A percentile compares a stretch with the other conserved stretches of the same genome.
Evolutionary conservation across 30 jellyfish, hydroid and myxozoan species (phyloP).

Genomic region (Pelagia noctiluca): DNA sequence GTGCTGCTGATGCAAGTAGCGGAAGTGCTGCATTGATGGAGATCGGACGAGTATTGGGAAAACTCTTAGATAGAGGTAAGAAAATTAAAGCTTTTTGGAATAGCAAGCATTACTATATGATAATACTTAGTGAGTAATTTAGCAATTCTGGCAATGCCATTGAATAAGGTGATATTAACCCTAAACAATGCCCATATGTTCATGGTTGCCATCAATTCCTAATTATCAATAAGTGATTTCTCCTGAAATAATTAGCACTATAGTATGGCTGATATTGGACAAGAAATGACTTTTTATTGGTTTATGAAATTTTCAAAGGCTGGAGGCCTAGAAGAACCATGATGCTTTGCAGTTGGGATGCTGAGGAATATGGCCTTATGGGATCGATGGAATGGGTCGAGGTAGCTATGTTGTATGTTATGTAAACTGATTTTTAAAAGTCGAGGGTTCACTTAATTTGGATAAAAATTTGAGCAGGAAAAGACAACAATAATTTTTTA

Average conservation of each 20-base stretch:
- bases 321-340: slow-evolving; percentile 98
- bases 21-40: slow-evolving; percentile 97
- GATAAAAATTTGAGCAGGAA: no score
- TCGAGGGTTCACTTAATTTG: no score
- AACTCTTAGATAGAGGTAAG: slow-evolving; percentile 56
- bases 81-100: not conserved
- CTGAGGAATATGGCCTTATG: slow-evolving; percentile 89
- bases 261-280: slow-evolving; percentile 3
- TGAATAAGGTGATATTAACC: not conserved
- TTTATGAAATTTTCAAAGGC: slow-evolving; percentile 57
- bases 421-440: no score
- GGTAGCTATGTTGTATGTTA: slow-evolving; percentile 82
- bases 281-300: not conserved
- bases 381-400: slow-evolving; percentile 85
- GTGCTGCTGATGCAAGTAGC: slow-evolving; percentile 98
- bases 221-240: not conserved
- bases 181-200: not conserved
- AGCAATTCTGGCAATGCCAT: not conserved
- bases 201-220: not conserved
- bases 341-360: slow-evolving; percentile 99
- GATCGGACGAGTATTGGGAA: slow-evolving; percentile 85
- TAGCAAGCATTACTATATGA: not conserved
- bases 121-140: not conserved
- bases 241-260: not conserved
- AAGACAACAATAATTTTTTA: no score